A percentile compares a stretch with the other conserved stretches of the same genome.
phyloP scores from a whole-genome alignment of 2,888 invertebrate genomes.

The Embidobia sp. region DNA sequence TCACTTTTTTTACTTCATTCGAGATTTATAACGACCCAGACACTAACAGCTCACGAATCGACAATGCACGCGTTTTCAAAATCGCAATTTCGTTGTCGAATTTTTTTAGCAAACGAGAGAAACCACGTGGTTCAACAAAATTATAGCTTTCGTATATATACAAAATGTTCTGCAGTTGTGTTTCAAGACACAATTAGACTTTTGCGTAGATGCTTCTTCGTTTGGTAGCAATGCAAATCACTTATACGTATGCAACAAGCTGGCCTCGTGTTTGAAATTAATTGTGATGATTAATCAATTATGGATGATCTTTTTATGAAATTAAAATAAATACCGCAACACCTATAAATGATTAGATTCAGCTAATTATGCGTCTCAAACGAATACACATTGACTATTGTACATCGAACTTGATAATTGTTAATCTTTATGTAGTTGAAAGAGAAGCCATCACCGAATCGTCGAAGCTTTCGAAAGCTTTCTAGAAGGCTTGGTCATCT shows the following conservation, averaged over 20 bases:
- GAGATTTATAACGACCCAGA: constrained; percentile 14
- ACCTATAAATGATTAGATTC: constrained; percentile 35
- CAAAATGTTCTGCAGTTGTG: too few relatives aligned
- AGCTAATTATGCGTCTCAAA: constrained; percentile 36
- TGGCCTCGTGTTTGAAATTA: constrained; percentile 20
- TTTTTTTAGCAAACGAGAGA: constrained; percentile 7
- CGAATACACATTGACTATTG: constrained; percentile 44
- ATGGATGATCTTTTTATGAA: too few relatives aligned
- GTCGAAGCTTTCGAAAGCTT: constrained; percentile 37
- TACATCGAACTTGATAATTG: constrained; percentile 57
- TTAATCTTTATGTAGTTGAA: constrained; percentile 49
- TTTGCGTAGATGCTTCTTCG: background rate
- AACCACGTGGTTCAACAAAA: background rate
- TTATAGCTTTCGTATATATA: too few relatives aligned
- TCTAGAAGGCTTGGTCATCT: constrained; percentile 36
- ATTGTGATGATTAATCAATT: too few relatives aligned
- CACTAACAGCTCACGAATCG: constrained; percentile 7
- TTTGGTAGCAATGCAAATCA: background rate
- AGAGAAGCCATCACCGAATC: constrained; percentile 33
- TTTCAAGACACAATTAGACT: too few relatives aligned
- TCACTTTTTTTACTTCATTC: constrained; percentile 30
- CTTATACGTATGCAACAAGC: constrained; percentile 4
- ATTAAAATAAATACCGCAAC: too few relatives aligned
- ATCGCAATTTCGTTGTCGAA: constrained; percentile 2
- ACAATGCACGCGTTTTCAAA: constrained; percentile 5